phyloP scores from a whole-genome alignment of 2,113 vertebrate genomes.

The Ammospiza nelsoni region DNA sequence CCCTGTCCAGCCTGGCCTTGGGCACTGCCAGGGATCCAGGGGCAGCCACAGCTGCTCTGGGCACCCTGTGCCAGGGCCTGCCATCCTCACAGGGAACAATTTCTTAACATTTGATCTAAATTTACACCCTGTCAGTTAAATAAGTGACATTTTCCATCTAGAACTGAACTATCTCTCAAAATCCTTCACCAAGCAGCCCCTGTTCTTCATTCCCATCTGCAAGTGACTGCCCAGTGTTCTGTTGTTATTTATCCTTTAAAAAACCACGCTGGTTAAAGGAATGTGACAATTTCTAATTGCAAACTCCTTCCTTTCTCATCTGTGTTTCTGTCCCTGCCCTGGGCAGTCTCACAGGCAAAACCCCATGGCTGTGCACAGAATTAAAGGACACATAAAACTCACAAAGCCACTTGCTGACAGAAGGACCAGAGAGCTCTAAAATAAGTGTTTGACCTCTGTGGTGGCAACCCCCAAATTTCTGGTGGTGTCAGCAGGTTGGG shows the following conservation, averaged over 20 bases:
- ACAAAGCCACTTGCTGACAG: background rate
- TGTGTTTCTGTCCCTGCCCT: background rate
- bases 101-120: background rate
- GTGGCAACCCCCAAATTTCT: background rate
- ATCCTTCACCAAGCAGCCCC: background rate
- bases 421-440: background rate
- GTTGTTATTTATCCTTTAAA: background rate
- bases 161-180: background rate
- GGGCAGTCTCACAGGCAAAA: background rate
- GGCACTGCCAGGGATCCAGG: rapidly evolving
- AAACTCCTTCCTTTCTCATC: background rate
- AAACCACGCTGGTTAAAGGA: background rate
- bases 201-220: background rate
- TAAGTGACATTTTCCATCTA: background rate
- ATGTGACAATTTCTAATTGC: background rate
- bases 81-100: background rate
- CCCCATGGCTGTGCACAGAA: background rate
- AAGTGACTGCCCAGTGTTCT: background rate
- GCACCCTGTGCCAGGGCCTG: rapidly evolving
- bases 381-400: background rate
- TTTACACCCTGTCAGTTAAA: background rate
- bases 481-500: background rate
- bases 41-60: background rate
- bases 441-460: background rate
- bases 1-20: background rate